Conservation (phyloP, 1,140 invertebrate species). For the Lasioglossum albipes region DNA sequence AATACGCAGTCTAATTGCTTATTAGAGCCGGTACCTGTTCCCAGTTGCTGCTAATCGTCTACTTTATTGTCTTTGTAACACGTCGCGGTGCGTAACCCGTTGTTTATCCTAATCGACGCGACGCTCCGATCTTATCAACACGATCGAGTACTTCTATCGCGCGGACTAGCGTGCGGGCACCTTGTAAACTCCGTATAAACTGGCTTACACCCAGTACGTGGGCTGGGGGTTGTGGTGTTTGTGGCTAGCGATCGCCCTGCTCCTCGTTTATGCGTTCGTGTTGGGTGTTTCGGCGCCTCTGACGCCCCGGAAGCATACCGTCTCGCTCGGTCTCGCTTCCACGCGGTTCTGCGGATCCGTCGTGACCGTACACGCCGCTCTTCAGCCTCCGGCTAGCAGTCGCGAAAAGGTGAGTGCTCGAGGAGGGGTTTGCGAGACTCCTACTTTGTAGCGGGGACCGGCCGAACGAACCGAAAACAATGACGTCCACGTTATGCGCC, state of each 20-base stretch:
- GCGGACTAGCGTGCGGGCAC: no score
- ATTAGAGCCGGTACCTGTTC: no score
- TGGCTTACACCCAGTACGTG: constrained; percentile 72
- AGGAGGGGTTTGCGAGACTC: neutral
- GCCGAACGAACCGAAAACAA: neutral
- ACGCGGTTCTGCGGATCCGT: constrained; percentile 37
- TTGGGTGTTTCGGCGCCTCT: constrained; percentile 71
- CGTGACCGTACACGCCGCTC: constrained; percentile 5
- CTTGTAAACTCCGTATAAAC: constrained; percentile 60
- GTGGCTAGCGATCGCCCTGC: constrained; percentile 68
- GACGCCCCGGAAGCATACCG: constrained; percentile 42
- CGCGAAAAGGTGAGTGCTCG: constrained; percentile 54
- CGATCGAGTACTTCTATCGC: no score
- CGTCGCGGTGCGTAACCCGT: no score
- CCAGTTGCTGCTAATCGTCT: no score
- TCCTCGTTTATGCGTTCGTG: constrained; percentile 72
- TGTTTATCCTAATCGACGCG: no score
- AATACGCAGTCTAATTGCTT: no score
- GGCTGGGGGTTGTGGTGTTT: constrained; percentile 73
- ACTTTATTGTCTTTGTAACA: no score
- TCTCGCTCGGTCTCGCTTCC: constrained; percentile 29
- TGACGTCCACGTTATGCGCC: neutral
- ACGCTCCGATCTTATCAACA: no score
- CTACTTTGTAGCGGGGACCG: neutral
- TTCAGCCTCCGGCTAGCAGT: constrained; percentile 33